Evolutionary conservation across 2,797 vertebrate genomes (phyloP).

Genomic region (Cyprinodon diabolis): DNA sequence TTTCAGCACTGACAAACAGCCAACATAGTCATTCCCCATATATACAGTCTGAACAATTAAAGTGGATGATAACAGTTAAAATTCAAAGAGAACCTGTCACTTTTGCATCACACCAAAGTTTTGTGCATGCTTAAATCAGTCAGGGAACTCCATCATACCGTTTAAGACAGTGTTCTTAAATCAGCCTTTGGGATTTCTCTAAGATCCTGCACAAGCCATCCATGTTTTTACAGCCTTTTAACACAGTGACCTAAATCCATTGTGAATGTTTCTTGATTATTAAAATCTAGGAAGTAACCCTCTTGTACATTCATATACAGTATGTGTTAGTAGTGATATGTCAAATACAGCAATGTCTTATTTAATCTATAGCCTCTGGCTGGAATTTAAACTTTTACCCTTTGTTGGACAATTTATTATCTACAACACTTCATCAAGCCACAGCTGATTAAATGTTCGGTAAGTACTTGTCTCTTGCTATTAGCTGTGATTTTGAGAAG

Average conservation of each 20-base stretch:
- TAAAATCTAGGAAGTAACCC: background rate
- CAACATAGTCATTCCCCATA: background rate
- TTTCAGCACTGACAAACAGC: background rate
- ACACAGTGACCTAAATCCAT: background rate
- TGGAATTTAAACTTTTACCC: background rate
- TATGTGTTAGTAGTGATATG: background rate
- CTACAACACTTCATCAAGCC: constrained; percentile 6
- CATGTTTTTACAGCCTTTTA: background rate
- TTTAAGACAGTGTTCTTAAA: background rate
- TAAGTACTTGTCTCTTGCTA: constrained; percentile 15
- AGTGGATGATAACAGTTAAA: background rate
- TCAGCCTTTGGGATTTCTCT: background rate
- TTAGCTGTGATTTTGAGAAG: constrained; percentile 29
- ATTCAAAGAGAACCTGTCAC: background rate
- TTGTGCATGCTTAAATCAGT: background rate
- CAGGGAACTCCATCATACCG: background rate
- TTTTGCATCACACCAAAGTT: background rate
- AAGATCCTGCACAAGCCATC: background rate
- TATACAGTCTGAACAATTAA: background rate
- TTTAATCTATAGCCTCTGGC: constrained; percentile 9
- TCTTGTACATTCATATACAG: background rate
- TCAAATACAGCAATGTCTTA: constrained; percentile 8
- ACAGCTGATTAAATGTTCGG: constrained; percentile 8
- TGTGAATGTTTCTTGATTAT: background rate
- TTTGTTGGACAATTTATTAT: constrained; percentile 5